Evolutionary conservation across 2,113 vertebrate species (phyloP).

Genomic region (Sterrhoptilus dennistouni): DNA sequence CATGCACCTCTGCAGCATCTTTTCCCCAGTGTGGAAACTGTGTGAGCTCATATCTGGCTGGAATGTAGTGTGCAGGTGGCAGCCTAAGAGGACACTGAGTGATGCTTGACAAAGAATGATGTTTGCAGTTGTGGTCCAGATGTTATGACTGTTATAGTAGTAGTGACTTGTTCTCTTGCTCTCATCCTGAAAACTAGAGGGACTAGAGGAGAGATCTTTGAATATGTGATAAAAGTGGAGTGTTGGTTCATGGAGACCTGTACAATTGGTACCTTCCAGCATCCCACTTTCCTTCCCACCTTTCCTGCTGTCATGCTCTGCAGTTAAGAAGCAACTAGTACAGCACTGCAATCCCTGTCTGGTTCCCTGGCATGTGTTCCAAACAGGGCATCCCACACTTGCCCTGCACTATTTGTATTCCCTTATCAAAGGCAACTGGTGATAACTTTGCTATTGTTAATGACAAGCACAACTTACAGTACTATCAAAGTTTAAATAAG

Average conservation of each 20-base stretch:
- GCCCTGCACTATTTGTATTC: constrained; percentile 28
- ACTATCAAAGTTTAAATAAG: constrained; percentile 65
- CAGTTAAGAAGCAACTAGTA: background rate
- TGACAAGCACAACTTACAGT: background rate
- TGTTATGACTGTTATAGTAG: background rate
- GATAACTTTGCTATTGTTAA: constrained; percentile 50
- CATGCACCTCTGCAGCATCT: background rate
- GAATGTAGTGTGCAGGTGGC: background rate
- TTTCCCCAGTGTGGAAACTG: background rate
- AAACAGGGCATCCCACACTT: background rate
- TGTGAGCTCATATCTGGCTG: background rate
- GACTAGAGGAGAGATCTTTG: background rate
- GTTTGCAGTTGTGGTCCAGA: background rate
- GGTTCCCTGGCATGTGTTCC: background rate
- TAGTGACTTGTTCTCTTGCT: background rate
- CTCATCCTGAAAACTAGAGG: background rate
- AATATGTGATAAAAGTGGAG: accelerated
- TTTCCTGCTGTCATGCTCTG: background rate
- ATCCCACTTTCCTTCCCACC: background rate
- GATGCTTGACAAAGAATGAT: background rate
- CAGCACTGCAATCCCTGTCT: background rate
- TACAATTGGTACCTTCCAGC: background rate
- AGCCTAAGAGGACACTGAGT: background rate
- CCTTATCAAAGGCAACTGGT: constrained; percentile 45
- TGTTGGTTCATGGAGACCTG: background rate